Base-by-base conservation (phyloP, 2,113 vertebrate species). In the Cinclus cinclus region DNA sequence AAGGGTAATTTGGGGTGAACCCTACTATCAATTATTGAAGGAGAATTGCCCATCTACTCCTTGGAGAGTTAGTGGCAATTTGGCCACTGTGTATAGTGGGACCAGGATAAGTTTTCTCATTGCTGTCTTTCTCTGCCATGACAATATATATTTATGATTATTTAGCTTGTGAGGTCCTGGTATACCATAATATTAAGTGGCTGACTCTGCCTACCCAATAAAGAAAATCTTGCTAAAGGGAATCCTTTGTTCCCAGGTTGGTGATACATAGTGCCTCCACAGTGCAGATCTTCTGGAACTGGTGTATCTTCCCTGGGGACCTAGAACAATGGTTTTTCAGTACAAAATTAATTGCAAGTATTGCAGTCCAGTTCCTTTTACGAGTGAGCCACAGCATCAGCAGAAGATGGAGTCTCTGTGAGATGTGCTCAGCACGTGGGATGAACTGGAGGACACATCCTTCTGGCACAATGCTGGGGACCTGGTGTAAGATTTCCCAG, bases 391-490 rank as follows among this genome's bases (percentile, higher is more conserved):
- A 35, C 35, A 44, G 37, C 19, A 30, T 79, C 30, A 42, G 27
- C 21, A 13, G 42, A 62, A 87, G 44, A n/a, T 20, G 12, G 49
- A 76, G 37, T 21, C 5, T 24, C 4, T n/a, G 18, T 35, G 47
- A 37, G 52, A 16, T n/a, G 13, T 59, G 21, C 28, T 67, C 10
- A 9, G 52, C 9, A 15, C 0, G 0, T 31, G 19, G 47, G 19
- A 59, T 46, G 9, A 75, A 13, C n/a, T 41, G 56, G 21, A 70
- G n/a, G n/a, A 58, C 11, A 28, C 28, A 23, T 49, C 5, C 42
- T 62, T 47, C 9, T 17, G 46, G 16, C 14, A 31, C 28, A 53
- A 10, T 25, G 2, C 11, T 73, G 42, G 50, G 25, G 7, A 6
- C 31, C n/a, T 75, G 19, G 13, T 53, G 60, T 76, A 10, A 71